Conservation (phyloP, 2,797 vertebrate species). For the Carduelis carduelis region DNA sequence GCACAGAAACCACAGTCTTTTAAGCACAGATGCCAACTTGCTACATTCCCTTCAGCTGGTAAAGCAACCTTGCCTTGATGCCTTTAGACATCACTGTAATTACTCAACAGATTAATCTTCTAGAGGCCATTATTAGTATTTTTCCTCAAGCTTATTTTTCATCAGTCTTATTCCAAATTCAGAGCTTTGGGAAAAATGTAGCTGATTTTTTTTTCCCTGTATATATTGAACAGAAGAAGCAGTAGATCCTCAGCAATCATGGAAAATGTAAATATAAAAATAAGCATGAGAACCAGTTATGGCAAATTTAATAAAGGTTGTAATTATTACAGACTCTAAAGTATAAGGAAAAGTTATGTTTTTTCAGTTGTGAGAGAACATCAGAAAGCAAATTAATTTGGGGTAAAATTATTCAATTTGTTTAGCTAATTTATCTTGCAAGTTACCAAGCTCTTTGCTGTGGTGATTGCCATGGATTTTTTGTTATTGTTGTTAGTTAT, state of each 20-base stretch:
- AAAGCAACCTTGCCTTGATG: neutral
- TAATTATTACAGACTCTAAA: neutral
- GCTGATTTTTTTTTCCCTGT: neutral
- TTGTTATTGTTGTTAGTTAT: neutral
- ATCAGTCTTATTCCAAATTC: neutral
- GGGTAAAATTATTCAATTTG: neutral
- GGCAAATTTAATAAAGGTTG: neutral
- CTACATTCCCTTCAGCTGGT: neutral
- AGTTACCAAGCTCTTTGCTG: neutral
- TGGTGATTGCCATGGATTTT: neutral
- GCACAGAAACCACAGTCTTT: neutral
- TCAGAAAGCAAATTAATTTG: neutral
- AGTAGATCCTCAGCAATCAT: neutral
- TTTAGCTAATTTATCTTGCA: neutral
- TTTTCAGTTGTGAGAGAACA: neutral
- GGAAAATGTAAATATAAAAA: neutral
- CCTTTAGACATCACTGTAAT: neutral
- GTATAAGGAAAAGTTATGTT: neutral
- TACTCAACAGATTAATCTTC: neutral
- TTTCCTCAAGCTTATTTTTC: neutral
- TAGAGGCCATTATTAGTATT: neutral
- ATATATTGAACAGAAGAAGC: neutral
- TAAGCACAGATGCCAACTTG: neutral
- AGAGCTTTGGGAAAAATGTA: neutral
- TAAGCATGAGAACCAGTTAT: neutral